Evolutionary conservation across 2,888 invertebrate genomes (phyloP), one percentile per base, ranked within the genome.

Genomic region (Chironomus tentans): DNA sequence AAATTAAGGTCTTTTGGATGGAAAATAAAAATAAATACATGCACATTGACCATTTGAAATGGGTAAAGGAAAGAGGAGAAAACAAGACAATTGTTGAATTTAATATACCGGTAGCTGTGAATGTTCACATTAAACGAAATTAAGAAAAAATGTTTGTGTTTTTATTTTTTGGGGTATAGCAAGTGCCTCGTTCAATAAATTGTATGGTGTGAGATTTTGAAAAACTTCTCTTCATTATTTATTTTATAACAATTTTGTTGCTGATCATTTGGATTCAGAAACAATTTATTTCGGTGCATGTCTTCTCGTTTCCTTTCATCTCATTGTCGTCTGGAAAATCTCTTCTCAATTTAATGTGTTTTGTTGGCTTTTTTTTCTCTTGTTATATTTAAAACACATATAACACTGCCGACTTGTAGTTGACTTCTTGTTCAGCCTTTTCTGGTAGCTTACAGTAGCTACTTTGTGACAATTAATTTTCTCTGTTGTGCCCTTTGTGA

Each of bases 101-200:
- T 38, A 38, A 38, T 38, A 38, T 38, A 38, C 38, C 38, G 38
- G 22, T 46, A 71, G 71, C 71, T 71, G 71, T 71, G 71, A 71
- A 71, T 71, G 71, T 71, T 71, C 71, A 71, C 71, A 71, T 71
- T 71, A 71, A 71, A 56, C 10, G 47, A 71, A 71, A 56, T 71
- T 56, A 71, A 56, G 18, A 70, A 56, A 56, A 71, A 56, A 65
- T 24, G 28, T 65, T 21, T 22, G 65, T 21, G 24, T 22, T 65
- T 6, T 21, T 13, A 22, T 28, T 28, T 7, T 38, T 38, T 38
- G 38, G 38, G 38, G 38, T 38, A 15, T 50, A 15, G 13, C 15
- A 6, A 50, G n/a, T 15, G 50, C 13, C 38, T 38, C 65, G 13
- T 22, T 21, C 24, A 65, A 24, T 65, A 24, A 65, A 22, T 62